Conservation (phyloP, 2,888 invertebrate genomes). For the Notodonta ziczac region DNA sequence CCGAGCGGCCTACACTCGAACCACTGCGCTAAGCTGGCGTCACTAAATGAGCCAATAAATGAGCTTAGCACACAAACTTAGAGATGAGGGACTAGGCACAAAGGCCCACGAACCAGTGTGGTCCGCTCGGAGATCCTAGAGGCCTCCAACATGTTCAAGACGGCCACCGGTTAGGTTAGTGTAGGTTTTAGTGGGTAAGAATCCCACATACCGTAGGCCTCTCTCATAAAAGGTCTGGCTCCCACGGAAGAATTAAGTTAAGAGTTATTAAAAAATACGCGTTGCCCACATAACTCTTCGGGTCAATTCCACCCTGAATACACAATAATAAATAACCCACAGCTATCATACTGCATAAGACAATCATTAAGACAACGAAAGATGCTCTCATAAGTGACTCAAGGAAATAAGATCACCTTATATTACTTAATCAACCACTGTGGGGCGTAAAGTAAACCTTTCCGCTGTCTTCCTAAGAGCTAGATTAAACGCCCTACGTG, state of each 20-base stretch:
- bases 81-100: neutral
- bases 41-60: too few species aligned
- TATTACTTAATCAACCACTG: conserved; percentile 68
- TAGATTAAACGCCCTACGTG: conserved; percentile 76
- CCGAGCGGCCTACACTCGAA: too few species aligned
- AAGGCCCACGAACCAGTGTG: conserved; percentile 8
- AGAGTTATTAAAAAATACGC: too few species aligned
- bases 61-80: too few species aligned
- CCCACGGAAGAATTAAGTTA: too few species aligned
- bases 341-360: conserved; percentile 52
- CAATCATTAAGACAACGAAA: conserved; percentile 53
- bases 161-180: too few species aligned
- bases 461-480: conserved; percentile 71
- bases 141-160: too few species aligned
- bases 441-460: conserved; percentile 62
- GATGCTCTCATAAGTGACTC: conserved; percentile 60
- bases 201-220: too few species aligned
- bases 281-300: conserved; percentile 17
- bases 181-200: too few species aligned
- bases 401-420: conserved; percentile 65
- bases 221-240: too few species aligned
- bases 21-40: too few species aligned
- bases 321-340: conserved; percentile 38
- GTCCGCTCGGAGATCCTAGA: too few species aligned
- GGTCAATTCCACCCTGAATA: conserved; percentile 15